Percentiles rank a stretch among this genome's conserved stretches.
Evolutionary conservation across 2,888 invertebrate genomes (phyloP).

Genomic region (Hypena proboscidalis): DNA sequence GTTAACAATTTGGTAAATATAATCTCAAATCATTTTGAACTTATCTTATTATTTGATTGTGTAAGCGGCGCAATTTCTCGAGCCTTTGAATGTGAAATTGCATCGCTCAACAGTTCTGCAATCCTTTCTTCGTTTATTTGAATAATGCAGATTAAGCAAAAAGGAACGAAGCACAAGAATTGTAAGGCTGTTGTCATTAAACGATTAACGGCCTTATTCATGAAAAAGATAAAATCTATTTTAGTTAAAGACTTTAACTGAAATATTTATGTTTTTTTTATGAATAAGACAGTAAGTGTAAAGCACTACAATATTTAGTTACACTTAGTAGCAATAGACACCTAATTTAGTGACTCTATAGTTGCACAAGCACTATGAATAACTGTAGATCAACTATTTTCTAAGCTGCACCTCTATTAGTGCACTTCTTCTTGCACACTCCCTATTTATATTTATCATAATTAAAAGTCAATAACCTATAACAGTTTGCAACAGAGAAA

Average conservation of each 20-base stretch:
- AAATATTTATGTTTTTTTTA: no score
- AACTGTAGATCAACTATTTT: conserved; percentile 43
- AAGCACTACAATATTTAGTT: conserved; percentile 42
- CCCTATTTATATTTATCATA: conserved; percentile 22
- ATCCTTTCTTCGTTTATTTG: conserved; percentile 49
- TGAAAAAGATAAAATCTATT: no score
- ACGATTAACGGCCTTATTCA: no score
- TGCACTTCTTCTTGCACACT: conserved; percentile 57
- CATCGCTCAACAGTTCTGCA: conserved; percentile 50
- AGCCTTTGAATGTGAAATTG: conserved; percentile 44
- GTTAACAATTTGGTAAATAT: conserved; percentile 74
- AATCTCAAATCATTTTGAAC: conserved; percentile 45
- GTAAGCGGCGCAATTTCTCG: conserved; percentile 47
- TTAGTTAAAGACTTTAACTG: no score
- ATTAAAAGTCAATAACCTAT: neutral
- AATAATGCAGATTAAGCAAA: conserved; percentile 45
- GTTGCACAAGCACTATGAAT: conserved; percentile 67
- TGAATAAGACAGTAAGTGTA: no score
- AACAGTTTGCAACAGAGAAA: neutral
- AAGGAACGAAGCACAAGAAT: conserved; percentile 41
- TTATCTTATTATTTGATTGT: conserved; percentile 38
- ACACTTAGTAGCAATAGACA: conserved; percentile 40
- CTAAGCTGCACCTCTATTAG: conserved; percentile 60
- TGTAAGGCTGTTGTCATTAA: conserved; percentile 49
- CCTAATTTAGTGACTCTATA: conserved; percentile 45